phyloP scores from a whole-genome alignment of 2,113 vertebrate genomes.

The Oreochromis spilurus region DNA sequence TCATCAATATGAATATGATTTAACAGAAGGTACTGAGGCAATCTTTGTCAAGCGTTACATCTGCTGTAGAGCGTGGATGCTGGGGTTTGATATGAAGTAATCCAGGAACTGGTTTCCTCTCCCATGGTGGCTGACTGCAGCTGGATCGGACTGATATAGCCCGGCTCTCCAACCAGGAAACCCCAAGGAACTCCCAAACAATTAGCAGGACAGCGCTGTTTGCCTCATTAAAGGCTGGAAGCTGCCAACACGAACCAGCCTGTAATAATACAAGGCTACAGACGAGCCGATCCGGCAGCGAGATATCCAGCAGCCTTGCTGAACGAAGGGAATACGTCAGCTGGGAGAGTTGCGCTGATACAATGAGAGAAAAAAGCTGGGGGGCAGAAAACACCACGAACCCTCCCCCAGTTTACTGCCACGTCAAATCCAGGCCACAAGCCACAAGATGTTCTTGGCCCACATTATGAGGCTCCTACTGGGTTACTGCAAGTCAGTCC shows the following conservation, averaged over 20 bases:
- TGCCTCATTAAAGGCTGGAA: conserved; percentile 38
- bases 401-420: conserved; percentile 15
- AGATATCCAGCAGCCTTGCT: background rate
- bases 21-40: background rate
- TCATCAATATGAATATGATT: background rate
- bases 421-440: conserved; percentile 47
- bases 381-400: background rate
- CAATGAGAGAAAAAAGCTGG: background rate
- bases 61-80: background rate
- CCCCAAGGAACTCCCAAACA: conserved; percentile 60
- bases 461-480: conserved; percentile 3
- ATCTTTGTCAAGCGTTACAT: background rate
- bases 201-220: conserved; percentile 43
- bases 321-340: background rate
- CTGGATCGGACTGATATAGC: conserved; percentile 61
- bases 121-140: conserved; percentile 26
- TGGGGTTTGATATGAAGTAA: conserved; percentile 47
- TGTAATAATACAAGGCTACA: conserved; percentile 19
- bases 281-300: background rate
- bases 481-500: conserved; percentile 32
- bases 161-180: conserved; percentile 35
- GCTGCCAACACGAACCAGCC: background rate
- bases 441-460: conserved; percentile 59
- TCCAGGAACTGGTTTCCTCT: conserved; percentile 58
- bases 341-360: background rate